Percentiles rank a stretch among this genome's conserved stretches.
Evolutionary conservation across 2,113 vertebrate species (phyloP).

Genomic region (Protobothrops mucrosquamatus): DNA sequence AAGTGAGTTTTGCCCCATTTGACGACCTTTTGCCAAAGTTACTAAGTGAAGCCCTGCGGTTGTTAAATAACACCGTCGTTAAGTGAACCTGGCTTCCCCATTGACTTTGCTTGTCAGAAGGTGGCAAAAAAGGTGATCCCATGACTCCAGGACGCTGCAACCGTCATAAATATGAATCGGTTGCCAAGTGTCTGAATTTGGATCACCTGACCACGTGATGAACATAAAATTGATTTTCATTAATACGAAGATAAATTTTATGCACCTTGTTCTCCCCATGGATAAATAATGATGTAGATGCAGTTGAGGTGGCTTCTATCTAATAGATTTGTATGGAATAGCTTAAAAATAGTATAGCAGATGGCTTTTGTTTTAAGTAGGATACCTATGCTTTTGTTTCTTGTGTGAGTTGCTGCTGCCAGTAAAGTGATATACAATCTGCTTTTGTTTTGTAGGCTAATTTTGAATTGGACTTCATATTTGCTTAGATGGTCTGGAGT

Average conservation of each 20-base stretch:
- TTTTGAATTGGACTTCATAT: rapidly evolving
- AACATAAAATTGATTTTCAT: neutral
- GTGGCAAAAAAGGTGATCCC: too few species aligned
- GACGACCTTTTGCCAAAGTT: too few species aligned
- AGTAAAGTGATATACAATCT: neutral
- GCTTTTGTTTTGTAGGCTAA: neutral
- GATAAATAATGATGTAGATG: neutral
- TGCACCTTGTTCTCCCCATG: neutral
- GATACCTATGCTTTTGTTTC: neutral
- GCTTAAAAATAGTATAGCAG: neutral
- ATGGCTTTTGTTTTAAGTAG: rapidly evolving
- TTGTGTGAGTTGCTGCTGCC: neutral
- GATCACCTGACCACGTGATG: neutral
- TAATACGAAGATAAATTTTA: neutral
- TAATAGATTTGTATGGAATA: neutral
- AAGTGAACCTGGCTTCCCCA: too few species aligned
- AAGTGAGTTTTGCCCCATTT: too few species aligned
- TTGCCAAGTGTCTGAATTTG: too few species aligned
- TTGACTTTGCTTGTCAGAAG: too few species aligned
- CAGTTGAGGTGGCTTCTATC: neutral
- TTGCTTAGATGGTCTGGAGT: neutral
- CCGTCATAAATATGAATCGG: too few species aligned
- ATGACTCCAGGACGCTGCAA: too few species aligned
- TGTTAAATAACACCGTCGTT: too few species aligned
- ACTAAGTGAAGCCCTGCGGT: too few species aligned